Conservation (phyloP, 35 echinoderm and acorn worm species). For the Strongylocentrotus purpuratus region DNA sequence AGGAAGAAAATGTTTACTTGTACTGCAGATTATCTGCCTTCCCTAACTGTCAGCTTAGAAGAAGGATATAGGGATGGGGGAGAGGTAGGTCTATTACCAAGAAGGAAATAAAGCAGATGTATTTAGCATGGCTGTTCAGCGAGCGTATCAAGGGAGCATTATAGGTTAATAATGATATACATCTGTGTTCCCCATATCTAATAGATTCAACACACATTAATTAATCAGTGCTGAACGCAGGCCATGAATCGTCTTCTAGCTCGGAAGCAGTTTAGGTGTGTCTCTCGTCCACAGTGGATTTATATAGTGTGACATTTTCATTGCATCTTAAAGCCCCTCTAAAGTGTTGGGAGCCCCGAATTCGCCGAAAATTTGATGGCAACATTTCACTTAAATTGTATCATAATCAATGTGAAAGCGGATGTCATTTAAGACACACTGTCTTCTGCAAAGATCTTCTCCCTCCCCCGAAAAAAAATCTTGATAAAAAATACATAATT, state of each 20-base stretch:
- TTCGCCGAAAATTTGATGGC: no score
- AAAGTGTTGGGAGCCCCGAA: no score
- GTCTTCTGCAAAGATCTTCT: no score
- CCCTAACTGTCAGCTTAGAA: no score
- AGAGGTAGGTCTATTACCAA: background rate
- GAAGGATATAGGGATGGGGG: no score
- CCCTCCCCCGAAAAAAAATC: no score
- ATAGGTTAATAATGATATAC: background rate
- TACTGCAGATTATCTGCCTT: no score
- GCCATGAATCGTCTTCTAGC: background rate
- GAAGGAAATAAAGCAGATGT: background rate
- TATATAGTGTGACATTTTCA: background rate
- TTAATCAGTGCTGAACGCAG: constrained; percentile 7
- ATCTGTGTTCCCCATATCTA: background rate
- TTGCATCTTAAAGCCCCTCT: background rate
- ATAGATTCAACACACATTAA: constrained; percentile 12
- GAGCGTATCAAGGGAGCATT: background rate
- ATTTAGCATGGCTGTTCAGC: background rate
- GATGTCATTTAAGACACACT: no score
- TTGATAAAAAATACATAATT: no score
- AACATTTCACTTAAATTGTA: no score
- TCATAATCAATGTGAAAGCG: no score
- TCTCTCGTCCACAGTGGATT: background rate
- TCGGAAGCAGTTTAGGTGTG: background rate
- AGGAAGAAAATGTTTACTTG: no score